Conservation (phyloP, 2,113 vertebrate species). For the Jacana jacana region DNA sequence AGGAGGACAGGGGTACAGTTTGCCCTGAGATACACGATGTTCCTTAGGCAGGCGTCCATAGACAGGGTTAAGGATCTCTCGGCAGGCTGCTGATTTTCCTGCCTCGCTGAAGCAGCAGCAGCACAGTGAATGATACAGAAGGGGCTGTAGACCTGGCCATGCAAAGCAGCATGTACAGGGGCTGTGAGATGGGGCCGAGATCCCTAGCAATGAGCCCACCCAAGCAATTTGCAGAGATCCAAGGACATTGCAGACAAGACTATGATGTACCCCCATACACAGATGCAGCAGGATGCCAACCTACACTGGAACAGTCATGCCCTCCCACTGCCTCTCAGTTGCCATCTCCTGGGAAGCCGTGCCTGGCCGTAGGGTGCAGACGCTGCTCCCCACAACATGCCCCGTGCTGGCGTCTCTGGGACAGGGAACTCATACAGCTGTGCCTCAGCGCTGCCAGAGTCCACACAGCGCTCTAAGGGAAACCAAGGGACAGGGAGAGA, state of each 20-base stretch:
- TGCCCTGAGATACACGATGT: background rate
- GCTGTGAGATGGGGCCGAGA: rapidly evolving
- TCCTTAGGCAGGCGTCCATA: background rate
- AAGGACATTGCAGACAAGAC: rapidly evolving
- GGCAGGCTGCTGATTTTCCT: background rate
- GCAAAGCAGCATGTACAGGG: rapidly evolving
- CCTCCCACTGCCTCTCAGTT: background rate
- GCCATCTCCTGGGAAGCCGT: rapidly evolving
- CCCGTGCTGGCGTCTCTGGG: background rate
- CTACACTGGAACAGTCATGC: rapidly evolving
- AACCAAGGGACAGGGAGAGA: background rate
- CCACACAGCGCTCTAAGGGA: rapidly evolving
- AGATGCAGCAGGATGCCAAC: background rate
- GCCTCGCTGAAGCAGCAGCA: background rate
- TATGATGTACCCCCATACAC: rapidly evolving
- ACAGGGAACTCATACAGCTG: rapidly evolving
- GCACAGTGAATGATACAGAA: background rate
- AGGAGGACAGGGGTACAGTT: background rate
- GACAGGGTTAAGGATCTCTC: background rate
- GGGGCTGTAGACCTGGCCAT: background rate
- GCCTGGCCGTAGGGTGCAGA: too few relatives aligned
- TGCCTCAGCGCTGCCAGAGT: rapidly evolving
- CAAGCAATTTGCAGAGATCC: rapidly evolving
- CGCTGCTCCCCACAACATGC: background rate
- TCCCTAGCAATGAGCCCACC: rapidly evolving